Conservation (phyloP, 2,888 invertebrate species). For the Terebella lapidaria region DNA sequence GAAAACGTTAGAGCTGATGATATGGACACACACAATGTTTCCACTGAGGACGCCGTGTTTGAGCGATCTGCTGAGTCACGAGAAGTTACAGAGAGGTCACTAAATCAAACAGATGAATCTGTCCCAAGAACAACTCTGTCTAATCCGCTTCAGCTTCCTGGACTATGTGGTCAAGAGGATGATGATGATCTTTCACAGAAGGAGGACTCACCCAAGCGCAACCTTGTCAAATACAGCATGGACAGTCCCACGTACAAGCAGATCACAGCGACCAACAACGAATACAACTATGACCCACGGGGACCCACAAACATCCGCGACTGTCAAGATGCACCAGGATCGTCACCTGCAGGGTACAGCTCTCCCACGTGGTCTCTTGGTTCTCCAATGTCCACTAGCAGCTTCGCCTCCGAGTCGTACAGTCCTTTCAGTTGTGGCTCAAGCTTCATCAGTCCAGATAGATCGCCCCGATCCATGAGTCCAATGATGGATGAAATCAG, state of each 20-base stretch:
- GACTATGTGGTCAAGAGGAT: background rate
- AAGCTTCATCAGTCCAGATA: constrained; percentile 25
- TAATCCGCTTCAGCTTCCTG: no score
- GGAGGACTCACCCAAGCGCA: background rate
- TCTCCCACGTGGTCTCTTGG: constrained; percentile 3
- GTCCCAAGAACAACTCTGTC: no score
- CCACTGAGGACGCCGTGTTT: background rate
- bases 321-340: background rate
- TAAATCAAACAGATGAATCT: no score
- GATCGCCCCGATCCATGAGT: constrained; percentile 19
- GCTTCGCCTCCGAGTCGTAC: constrained; percentile 18
- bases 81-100: background rate
- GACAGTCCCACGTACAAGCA: constrained; percentile 42
- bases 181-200: background rate
- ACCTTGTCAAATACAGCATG: constrained; percentile 34
- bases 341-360: constrained; percentile 1
- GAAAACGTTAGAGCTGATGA: no score
- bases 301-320: background rate
- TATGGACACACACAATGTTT: no score
- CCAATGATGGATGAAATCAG: background rate
- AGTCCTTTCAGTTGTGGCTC: constrained; percentile 39
- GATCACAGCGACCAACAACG: constrained; percentile 28
- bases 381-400: no score
- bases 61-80: background rate
- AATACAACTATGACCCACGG: constrained; percentile 23